phyloP scores from a whole-genome alignment of 2,113 vertebrate genomes.

The Aegypius monachus region DNA sequence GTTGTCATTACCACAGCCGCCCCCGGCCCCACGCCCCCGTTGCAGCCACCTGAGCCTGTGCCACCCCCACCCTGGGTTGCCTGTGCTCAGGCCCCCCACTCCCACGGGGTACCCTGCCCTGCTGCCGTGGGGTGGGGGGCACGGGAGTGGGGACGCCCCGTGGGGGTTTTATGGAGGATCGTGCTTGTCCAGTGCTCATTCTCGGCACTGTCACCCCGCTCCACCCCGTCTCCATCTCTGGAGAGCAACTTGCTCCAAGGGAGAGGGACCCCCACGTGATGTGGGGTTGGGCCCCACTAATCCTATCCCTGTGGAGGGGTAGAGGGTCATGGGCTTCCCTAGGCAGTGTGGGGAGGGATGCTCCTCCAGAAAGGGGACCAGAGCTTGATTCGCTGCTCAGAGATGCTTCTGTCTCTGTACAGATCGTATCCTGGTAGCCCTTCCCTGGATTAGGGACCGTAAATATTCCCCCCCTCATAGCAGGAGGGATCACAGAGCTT shows the following conservation, averaged over 20 bases:
- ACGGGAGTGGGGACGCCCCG: fast-evolving
- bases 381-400: neutral
- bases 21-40: neutral
- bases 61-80: too few relatives aligned
- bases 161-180: too few relatives aligned
- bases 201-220: fast-evolving
- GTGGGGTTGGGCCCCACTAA: neutral
- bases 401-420: neutral
- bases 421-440: neutral
- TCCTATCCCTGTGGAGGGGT: neutral
- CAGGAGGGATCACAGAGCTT: neutral
- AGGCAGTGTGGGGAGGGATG: neutral
- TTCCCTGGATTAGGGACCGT: fast-evolving
- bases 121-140: fast-evolving
- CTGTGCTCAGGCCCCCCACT: fast-evolving
- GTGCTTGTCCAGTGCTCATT: fast-evolving
- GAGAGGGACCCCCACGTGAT: neutral
- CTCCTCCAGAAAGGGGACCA: neutral
- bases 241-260: neutral
- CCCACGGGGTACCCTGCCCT: too few relatives aligned
- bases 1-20: neutral
- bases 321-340: neutral
- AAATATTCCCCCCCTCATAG: neutral
- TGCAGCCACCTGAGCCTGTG: neutral
- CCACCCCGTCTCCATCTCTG: neutral